Evolutionary conservation across 1,140 invertebrate species (phyloP).

Genomic region (Harpegnathos saltator): DNA sequence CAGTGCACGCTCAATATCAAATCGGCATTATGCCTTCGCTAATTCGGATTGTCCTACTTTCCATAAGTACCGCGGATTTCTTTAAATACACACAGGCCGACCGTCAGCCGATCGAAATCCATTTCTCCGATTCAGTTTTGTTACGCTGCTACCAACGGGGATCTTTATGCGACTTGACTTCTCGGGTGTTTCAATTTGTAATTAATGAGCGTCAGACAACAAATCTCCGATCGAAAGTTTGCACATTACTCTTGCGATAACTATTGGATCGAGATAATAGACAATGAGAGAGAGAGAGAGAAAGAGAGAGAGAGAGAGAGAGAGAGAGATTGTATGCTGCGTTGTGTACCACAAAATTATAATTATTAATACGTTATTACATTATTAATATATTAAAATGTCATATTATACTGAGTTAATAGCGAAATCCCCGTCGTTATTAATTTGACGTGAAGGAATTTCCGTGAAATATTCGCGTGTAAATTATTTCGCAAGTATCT

Average conservation of each 20-base stretch:
- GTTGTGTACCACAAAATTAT: too few species aligned
- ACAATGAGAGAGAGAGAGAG: too few species aligned
- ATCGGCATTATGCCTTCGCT: background rate
- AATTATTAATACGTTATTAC: background rate
- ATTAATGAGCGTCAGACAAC: background rate
- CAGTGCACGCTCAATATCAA: background rate
- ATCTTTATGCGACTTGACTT: background rate
- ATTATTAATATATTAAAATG: background rate
- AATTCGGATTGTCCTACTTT: constrained; percentile 9
- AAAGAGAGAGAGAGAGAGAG: too few species aligned
- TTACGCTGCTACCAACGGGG: too few species aligned
- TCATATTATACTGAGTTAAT: too few species aligned
- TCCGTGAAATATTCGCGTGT: too few species aligned
- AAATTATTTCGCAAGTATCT: too few species aligned
- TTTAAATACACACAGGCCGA: background rate
- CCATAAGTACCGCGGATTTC: background rate
- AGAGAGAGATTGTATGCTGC: too few species aligned
- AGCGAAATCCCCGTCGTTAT: too few species aligned
- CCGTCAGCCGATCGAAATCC: background rate
- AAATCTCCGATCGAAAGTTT: background rate
- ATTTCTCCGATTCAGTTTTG: background rate
- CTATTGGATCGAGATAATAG: background rate
- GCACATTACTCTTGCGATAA: background rate
- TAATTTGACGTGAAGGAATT: too few species aligned
- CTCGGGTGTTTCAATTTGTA: background rate